Evolutionary conservation across 2,113 vertebrate genomes (phyloP), one percentile per base, ranked within the genome.

Genomic region (Heterochromis multidens): DNA sequence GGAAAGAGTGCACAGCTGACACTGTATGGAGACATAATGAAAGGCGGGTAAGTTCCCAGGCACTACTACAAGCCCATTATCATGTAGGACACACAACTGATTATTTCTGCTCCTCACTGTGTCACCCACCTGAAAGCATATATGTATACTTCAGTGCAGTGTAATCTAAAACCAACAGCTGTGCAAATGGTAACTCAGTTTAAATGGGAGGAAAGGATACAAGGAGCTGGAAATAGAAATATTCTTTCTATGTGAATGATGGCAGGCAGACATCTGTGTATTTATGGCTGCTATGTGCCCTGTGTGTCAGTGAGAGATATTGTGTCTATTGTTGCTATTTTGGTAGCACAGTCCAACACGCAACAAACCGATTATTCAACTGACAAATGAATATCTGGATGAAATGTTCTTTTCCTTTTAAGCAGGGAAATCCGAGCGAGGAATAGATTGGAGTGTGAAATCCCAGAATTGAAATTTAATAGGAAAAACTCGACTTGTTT

Each of bases 321-420:
- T 83, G 76, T 37, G 70, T 62, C 81, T 62, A 49, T 88, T 89
- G 80, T 6, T 31, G 78, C 74, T 65, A 70, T 90, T 87, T 84
- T 21, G 27, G 79, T 72, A 25, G 31, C 17, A 5, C 2, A 23
- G 65, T 67, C 65, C 17, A 77, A 79, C 70, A 79, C 5, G 13
- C 31, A 77, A 79, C 17, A 77, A 6, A 63, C 35, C 1, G 31
- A 77, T 87, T 80, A 91, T 43, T 89, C 85, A 77, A 40, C 74
- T 83, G 87, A 79, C 89, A 91, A 92, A 88, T 83, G 56, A 89
- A 70, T 52, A 87, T 90, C 43, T 17, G 86, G 37, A 79, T 78
- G 23, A 88, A 84, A 82, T 63, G 43, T 70, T 65, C 31, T 58
- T 46, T 56, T 74, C 54, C 76, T 84, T 84, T 77, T 80, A 72